A percentile compares a stretch with the other conserved stretches of the same genome.
Evolutionary conservation across 1,140 invertebrate species (phyloP).

Genomic region (Brachionus manjavacas): DNA sequence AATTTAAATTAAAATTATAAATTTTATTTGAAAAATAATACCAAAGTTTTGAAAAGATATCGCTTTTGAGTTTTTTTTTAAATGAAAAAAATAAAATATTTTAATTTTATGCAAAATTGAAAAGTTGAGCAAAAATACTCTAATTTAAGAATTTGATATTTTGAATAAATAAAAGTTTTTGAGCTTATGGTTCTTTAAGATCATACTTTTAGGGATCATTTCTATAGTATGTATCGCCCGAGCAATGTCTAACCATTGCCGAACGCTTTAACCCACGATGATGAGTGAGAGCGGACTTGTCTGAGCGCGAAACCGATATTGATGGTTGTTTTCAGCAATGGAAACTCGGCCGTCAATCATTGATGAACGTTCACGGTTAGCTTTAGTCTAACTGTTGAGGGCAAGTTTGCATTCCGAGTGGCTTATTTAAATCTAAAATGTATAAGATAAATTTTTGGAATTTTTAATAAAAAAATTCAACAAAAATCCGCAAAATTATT

Average conservation of each 20-base stretch:
- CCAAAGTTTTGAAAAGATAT: too few species aligned
- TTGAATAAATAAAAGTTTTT: too few species aligned
- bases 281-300: conserved; percentile 3
- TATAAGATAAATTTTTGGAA: too few species aligned
- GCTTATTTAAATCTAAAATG: not conserved
- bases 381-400: conserved; percentile 8
- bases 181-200: too few species aligned
- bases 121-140: not conserved
- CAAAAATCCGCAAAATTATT: too few species aligned
- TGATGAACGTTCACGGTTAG: conserved; percentile 15
- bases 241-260: too few species aligned
- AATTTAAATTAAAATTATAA: too few species aligned
- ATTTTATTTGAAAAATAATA: too few species aligned
- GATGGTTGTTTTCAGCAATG: not conserved
- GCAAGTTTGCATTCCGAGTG: conserved; percentile 10
- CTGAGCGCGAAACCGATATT: conserved; percentile 26
- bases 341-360: not conserved
- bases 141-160: not conserved
- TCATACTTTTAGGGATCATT: too few species aligned
- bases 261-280: conserved; percentile 8
- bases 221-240: too few species aligned
- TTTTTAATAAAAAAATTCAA: too few species aligned
- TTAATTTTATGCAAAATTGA: not conserved
- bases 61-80: too few species aligned
- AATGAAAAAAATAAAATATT: not conserved